phyloP scores from a whole-genome alignment of 2,113 vertebrate genomes.

The Meles meles region DNA sequence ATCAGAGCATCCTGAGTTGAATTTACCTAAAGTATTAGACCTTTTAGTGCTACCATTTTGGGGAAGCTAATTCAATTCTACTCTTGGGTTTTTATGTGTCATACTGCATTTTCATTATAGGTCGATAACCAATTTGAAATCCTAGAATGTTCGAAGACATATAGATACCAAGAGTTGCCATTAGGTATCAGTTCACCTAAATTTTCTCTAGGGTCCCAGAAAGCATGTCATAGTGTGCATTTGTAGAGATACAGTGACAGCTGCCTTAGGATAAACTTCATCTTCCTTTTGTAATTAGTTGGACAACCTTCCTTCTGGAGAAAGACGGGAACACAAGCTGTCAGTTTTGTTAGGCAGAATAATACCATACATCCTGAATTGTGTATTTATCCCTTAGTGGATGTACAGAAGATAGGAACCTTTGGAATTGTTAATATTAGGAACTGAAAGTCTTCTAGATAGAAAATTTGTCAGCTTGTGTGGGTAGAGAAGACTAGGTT shows the following conservation, averaged over 20 bases:
- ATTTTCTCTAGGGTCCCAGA: not conserved
- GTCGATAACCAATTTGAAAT: not conserved
- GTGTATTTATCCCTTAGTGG: not conserved
- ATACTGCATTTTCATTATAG: not conserved
- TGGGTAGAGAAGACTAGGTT: not conserved
- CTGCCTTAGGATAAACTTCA: not conserved
- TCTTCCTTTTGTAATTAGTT: not conserved
- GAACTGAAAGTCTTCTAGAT: not conserved
- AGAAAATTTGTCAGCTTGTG: not conserved
- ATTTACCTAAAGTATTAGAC: not conserved
- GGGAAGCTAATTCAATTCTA: not conserved
- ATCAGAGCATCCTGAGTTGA: not conserved
- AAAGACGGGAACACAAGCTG: not conserved
- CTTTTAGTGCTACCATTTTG: not conserved
- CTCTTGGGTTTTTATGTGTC: not conserved
- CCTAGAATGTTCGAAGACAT: not conserved
- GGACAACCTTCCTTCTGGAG: not conserved
- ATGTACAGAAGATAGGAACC: not conserved
- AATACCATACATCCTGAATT: not conserved
- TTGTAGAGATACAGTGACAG: not conserved
- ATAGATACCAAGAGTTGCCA: not conserved
- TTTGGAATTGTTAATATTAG: not conserved
- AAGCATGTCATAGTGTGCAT: not conserved
- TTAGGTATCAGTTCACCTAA: not conserved
- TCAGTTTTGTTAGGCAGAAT: not conserved